Evolutionary conservation across 2,888 invertebrate species (phyloP).

Genomic region (Rhagium mordax): DNA sequence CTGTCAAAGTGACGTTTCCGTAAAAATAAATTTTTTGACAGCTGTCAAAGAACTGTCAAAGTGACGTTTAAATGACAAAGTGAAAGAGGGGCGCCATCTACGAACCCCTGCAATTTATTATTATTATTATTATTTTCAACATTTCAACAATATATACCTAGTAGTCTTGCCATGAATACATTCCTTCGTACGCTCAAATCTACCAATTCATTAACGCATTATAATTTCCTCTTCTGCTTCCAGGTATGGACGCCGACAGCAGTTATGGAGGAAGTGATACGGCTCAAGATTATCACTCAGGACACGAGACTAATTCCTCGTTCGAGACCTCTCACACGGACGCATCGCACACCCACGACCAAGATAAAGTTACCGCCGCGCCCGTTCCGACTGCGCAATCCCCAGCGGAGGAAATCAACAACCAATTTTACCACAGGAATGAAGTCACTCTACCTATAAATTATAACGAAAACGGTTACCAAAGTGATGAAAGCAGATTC

Average conservation of each 20-base stretch:
- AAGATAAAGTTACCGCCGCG: slow-evolving; percentile 56
- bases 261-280: slow-evolving; percentile 70
- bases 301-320: slow-evolving; percentile 59
- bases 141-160: too few species aligned
- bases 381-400: slow-evolving; percentile 50
- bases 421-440: slow-evolving; percentile 67
- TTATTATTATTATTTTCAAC: too few species aligned
- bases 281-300: slow-evolving; percentile 65
- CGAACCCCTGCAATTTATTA: too few species aligned
- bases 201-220: too few species aligned
- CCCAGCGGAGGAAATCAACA: slow-evolving; percentile 32
- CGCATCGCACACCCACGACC: slow-evolving; percentile 56
- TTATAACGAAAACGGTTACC: slow-evolving; percentile 64
- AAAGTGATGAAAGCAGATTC: slow-evolving; percentile 47
- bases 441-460: slow-evolving; percentile 68
- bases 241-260: slow-evolving; percentile 68
- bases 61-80: too few species aligned
- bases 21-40: too few species aligned
- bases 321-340: slow-evolving; percentile 57
- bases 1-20: too few species aligned
- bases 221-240: neutral
- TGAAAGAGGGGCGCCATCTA: too few species aligned
- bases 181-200: too few species aligned
- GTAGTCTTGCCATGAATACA: too few species aligned
- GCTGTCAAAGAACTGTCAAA: too few species aligned